These are phyloP conservation scores for Hydrocynus forskahlii DNA, from an alignment of 2,797 vertebrate species.

Conservation along the genomic window DNA sequence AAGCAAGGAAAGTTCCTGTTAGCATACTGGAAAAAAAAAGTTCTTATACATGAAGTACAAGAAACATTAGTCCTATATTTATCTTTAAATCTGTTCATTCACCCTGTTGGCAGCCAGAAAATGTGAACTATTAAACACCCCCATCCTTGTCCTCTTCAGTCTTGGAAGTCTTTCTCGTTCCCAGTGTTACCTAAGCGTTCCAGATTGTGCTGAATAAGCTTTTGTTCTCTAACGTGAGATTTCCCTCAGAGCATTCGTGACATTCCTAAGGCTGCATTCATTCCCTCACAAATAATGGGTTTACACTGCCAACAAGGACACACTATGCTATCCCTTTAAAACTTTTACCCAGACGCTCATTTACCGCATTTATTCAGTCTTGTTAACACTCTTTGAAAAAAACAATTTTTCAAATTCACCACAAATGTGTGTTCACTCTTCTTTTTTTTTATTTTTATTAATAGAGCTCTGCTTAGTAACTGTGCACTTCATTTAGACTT, in stretches of 20 bases:
- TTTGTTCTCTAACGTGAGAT: constrained; percentile 9
- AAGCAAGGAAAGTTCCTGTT: too few species aligned
- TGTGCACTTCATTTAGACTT: constrained; percentile 8
- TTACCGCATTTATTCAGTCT: background rate
- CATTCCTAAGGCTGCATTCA: constrained; percentile 10
- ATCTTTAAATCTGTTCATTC: too few species aligned
- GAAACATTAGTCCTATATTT: too few species aligned
- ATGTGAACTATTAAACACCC: too few species aligned
- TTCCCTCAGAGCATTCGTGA: constrained; percentile 15
- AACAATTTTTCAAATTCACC: background rate
- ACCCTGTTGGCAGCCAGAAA: too few species aligned
- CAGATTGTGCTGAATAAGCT: constrained; percentile 15
- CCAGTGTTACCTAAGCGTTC: background rate
- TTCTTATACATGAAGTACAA: too few species aligned
- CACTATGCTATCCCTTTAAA: background rate
- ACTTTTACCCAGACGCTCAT: background rate
- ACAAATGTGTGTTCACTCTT: background rate
- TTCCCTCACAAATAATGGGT: background rate
- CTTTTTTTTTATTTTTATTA: background rate
- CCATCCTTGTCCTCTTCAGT: background rate
- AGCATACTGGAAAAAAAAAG: too few species aligned
- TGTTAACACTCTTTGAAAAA: background rate
- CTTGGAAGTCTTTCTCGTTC: background rate
- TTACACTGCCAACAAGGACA: constrained; percentile 4
- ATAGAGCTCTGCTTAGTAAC: background rate